phyloP scores from a whole-genome alignment of 2,113 vertebrate species.

The Nothocercus julius region DNA sequence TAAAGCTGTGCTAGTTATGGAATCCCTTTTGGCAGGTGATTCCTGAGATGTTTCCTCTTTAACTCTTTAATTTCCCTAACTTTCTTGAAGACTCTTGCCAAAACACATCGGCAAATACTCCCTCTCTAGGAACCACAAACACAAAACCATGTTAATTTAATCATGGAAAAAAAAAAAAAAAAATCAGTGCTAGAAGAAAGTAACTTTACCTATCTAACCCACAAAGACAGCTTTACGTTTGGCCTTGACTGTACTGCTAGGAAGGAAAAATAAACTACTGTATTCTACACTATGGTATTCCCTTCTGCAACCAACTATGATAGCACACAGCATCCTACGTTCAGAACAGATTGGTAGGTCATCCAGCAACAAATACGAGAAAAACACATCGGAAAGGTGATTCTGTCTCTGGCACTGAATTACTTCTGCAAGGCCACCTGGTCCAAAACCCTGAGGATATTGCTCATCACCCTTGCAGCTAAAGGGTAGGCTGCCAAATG shows the following conservation, averaged over 20 bases:
- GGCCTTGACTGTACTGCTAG: neutral
- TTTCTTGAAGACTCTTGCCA: neutral
- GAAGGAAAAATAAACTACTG: neutral
- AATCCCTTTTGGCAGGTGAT: neutral
- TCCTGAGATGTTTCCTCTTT: neutral
- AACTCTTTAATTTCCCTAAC: neutral
- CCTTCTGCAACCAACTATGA: neutral
- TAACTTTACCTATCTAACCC: neutral
- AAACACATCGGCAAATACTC: neutral
- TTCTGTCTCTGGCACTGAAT: neutral
- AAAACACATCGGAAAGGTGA: neutral
- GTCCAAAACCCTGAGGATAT: neutral
- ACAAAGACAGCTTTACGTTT: neutral
- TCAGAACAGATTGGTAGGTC: slow-evolving; percentile 9
- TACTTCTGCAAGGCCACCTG: slow-evolving; percentile 34
- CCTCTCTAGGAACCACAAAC: neutral
- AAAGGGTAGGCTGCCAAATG: neutral
- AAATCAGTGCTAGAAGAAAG: neutral
- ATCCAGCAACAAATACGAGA: neutral
- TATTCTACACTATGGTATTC: neutral
- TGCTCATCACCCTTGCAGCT: neutral
- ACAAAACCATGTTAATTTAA: neutral
- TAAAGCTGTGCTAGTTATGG: neutral
- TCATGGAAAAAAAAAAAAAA: no score
- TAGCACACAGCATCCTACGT: neutral